These are phyloP conservation scores for Globicephala melas DNA, from an alignment of 2,113 vertebrate genomes.

Conservation along the genomic window DNA sequence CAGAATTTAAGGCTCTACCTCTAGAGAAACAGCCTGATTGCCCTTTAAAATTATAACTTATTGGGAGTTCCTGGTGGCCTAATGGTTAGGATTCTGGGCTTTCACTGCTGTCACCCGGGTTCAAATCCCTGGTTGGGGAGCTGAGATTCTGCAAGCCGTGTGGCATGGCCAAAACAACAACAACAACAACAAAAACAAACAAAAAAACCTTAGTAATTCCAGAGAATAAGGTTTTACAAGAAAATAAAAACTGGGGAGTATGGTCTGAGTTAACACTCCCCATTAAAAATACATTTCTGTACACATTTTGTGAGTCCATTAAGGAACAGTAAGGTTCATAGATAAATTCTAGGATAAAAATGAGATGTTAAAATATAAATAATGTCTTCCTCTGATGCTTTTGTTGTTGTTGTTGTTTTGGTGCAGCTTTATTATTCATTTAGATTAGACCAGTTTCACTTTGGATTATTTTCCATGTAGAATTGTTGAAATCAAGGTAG, in stretches of 20 bases:
- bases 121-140: no score
- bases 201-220: neutral
- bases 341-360: neutral
- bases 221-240: neutral
- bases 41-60: neutral
- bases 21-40: neutral
- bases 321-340: neutral
- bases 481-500: neutral
- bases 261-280: neutral
- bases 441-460: neutral
- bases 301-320: neutral
- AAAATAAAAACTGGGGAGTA: neutral
- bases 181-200: no score
- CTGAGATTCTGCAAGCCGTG: no score
- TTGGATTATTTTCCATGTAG: conserved; percentile 32
- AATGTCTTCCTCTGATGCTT: neutral
- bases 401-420: neutral
- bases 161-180: no score
- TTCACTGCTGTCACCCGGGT: no score
- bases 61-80: neutral
- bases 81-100: no score
- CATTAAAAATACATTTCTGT: neutral
- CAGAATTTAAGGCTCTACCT: neutral
- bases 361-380: neutral
- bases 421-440: neutral